Base-by-base conservation (phyloP, 2,113 vertebrate species). In the Amazona vittata region DNA sequence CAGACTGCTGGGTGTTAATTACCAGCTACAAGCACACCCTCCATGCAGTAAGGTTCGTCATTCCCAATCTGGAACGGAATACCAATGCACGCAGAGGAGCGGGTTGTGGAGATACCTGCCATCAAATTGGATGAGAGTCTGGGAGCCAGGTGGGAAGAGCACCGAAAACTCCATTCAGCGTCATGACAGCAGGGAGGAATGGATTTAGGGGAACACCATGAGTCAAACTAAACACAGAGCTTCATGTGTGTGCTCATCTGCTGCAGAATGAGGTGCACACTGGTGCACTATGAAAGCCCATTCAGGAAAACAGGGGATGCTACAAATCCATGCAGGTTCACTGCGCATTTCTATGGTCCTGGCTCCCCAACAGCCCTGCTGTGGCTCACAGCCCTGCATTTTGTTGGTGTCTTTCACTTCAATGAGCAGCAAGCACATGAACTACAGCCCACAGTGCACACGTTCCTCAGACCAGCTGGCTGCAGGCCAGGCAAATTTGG, bases 1-100 rank as follows among this genome's bases (percentile, higher is more conserved):
- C 96, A 96, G 63, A 70, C 55, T 2, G 84, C 55, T 11, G 84
- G 49, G 64, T 94, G 94, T 93, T 95, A 96, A 96, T 96, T 92
- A 92, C 89, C 83, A 96, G 86, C 79, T 86, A 95, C 90, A 91
- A 84, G 92, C 92, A 86, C 83, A 44, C 11, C 57, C 90, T 89
- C 69, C 35, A 81, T 29, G 86, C 86, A 91, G 2, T 47, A 63
- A 83, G 83, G 55, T 60, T 96, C 92, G 93, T 92, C 95, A 89
- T 96, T 96, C 89, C 86, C 86, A 91, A 22, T 70, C 90, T 90
- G 92, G 94, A 80, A 62, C 8, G 3, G 70, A 86, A 81, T 55
- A 70, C 63, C 3, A 5, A 37, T n/a, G 65, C 53, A 93, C 74
- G 43, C 49, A 70, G 75, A 78, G 62, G 64, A 77, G 22, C 79